Conservation (phyloP, 2,113 vertebrate genomes). For the Sturnira hondurensis region DNA sequence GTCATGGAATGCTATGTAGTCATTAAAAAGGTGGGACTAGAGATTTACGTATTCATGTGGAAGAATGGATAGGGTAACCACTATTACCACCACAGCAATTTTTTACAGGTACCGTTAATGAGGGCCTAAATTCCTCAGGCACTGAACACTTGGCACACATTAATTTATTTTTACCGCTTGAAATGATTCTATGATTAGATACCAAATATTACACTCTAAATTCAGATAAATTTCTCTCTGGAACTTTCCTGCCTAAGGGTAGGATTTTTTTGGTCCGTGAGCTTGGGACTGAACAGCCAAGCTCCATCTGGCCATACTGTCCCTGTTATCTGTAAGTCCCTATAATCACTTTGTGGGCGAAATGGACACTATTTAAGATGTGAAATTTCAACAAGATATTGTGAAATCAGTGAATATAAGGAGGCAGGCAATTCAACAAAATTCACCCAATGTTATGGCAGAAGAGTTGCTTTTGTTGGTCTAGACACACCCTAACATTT, state of each 20-base stretch:
- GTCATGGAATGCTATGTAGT: not conserved
- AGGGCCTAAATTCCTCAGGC: not conserved
- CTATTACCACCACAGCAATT: not conserved
- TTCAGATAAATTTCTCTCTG: not conserved
- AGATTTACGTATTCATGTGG: not conserved
- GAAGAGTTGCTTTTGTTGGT: slow-evolving; percentile 58
- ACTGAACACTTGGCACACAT: not conserved
- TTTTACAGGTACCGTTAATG: not conserved
- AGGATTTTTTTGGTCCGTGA: not conserved
- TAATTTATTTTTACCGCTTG: not conserved
- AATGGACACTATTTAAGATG: not conserved
- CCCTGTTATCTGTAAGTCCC: not conserved
- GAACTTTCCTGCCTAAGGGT: not conserved
- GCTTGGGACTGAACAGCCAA: not conserved
- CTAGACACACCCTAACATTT: slow-evolving; percentile 59
- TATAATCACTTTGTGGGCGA: not conserved
- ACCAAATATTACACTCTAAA: not conserved
- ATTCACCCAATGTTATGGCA: not conserved
- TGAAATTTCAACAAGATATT: not conserved
- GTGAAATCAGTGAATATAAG: not conserved
- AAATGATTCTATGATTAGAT: not conserved
- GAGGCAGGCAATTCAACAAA: not conserved
- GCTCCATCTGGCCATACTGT: not conserved
- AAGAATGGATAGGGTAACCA: not conserved
- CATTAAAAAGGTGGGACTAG: not conserved